phyloP scores from a whole-genome alignment of 2,113 vertebrate genomes.

The Myodes glareolus region DNA sequence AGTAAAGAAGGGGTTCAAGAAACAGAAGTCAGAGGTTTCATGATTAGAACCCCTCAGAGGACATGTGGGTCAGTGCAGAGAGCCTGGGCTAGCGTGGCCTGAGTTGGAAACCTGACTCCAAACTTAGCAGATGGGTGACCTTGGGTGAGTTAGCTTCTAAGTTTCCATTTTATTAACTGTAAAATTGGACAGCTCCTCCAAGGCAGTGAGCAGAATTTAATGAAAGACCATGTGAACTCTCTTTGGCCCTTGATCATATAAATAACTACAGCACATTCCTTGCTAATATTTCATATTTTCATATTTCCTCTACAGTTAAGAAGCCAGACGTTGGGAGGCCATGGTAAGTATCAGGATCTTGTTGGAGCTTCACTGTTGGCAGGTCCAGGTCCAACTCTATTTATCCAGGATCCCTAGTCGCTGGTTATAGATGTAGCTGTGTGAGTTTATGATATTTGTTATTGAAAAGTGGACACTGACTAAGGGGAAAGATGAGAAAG shows the following conservation, averaged over 20 bases:
- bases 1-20: not conserved
- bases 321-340: slow-evolving; percentile 38
- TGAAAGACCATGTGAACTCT: not conserved
- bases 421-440: not conserved
- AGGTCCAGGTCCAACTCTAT: not conserved
- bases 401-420: not conserved
- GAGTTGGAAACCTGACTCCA: not conserved
- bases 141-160: not conserved
- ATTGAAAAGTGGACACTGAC: not conserved
- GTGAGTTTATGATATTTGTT: not conserved
- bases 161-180: not conserved
- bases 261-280: not conserved
- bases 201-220: not conserved
- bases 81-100: not conserved
- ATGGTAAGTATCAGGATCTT: slow-evolving; percentile 39
- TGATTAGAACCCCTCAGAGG: not conserved
- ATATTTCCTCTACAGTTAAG: slow-evolving; percentile 3
- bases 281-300: not conserved
- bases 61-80: not conserved
- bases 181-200: not conserved
- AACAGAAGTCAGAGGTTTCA: not conserved
- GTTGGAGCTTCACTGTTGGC: not conserved
- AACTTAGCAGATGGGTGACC: not conserved
- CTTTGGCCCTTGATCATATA: not conserved
- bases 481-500: not conserved